Base-by-base conservation (phyloP, 2,888 invertebrate species). In the Tanaodytes sp. region DNA sequence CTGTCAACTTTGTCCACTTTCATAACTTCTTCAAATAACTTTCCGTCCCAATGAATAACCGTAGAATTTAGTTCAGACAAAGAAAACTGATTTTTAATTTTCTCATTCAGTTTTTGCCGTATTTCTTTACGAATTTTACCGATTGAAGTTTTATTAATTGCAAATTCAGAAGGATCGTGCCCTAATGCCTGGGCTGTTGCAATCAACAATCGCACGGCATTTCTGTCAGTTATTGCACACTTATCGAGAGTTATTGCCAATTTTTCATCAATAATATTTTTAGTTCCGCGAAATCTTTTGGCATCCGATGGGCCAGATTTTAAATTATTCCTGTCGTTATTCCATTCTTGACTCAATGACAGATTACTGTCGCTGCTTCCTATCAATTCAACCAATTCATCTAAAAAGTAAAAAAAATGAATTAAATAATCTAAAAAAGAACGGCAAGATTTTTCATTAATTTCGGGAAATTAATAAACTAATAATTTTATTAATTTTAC, bases 201-300 rank as follows among this genome's bases (percentile, higher is more conserved):
- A 57, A 52, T 52, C 42, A 72, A 62, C 48, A 71, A 43, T 33
- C 69, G 65, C 27, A 57, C 57, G 3, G 68, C 57, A 57, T 75
- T 70, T 40, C 70, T 37, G 51, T 73, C 64, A 36, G 57, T 61
- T 37, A 72, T 46, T 52, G 59, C 65, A 42, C 64, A 74, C 59
- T 71, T 73, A 49, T 75, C 72, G 11, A 75, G 45, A 33, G 69
- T 68, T n/a, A 71, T 67, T 20, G 64, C 68, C 30, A 75, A 45
- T 70, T 72, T 74, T 43, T 71, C 66, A 46, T 67, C 55, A 1
- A 73, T 46, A 27, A 76, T 66, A 36, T 72, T 66, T 23, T 63
- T 33, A 30, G 37, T 62, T 1, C 65, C 65, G 40, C 65, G 67
- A 14, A 40, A 20, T 48, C 55, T 75, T 65, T 72, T 72, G 1